Conservation (phyloP, 2,113 vertebrate genomes). For the Astur gentilis region DNA sequence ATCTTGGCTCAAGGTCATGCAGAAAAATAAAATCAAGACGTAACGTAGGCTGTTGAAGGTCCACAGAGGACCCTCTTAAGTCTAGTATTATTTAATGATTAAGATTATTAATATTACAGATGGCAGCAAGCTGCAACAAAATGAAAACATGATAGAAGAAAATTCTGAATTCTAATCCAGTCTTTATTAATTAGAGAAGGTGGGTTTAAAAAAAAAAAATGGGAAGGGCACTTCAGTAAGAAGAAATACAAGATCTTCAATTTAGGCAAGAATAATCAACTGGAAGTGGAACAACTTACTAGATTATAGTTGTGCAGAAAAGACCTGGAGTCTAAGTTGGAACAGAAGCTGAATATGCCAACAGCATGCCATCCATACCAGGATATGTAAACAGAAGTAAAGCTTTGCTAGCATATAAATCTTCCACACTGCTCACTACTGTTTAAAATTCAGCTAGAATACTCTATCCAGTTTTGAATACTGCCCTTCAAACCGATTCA, state of each 20-base stretch:
- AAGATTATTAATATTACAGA: background rate
- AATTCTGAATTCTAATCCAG: background rate
- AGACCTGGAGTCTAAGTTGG: background rate
- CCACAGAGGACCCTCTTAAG: background rate
- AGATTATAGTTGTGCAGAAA: background rate
- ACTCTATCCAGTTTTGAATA: background rate
- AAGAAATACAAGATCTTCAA: background rate
- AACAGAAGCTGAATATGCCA: background rate
- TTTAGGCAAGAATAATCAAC: background rate
- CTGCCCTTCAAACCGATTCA: background rate
- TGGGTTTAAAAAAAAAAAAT: background rate
- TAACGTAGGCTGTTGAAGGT: background rate
- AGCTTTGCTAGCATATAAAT: background rate
- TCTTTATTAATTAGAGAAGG: background rate
- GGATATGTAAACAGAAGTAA: background rate
- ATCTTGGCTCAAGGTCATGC: background rate
- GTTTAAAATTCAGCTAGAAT: background rate
- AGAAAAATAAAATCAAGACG: background rate
- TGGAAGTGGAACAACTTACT: background rate
- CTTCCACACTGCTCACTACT: background rate
- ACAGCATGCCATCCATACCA: background rate
- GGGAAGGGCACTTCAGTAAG: background rate
- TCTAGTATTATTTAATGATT: background rate
- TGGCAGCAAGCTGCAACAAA: background rate
- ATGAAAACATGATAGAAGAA: background rate